Evolutionary conservation across 2,113 vertebrate species (phyloP).

Genomic region (Esox niger): DNA sequence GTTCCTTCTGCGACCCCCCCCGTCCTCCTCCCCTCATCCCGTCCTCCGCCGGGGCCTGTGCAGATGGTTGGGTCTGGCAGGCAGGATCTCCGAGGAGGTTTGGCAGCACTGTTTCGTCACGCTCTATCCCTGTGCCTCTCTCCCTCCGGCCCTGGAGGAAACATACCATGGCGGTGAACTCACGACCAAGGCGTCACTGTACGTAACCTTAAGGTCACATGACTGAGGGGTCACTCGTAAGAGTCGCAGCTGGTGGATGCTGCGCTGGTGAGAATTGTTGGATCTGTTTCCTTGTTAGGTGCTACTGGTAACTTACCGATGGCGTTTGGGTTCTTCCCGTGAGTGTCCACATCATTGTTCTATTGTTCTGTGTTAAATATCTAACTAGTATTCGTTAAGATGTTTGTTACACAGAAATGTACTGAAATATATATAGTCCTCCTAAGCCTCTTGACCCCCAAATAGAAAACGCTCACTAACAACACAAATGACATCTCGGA

Average conservation of each 20-base stretch:
- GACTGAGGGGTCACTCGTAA: conserved; percentile 9
- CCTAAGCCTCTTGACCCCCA: no score
- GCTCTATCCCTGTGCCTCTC: conserved; percentile 29
- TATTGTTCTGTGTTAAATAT: background rate
- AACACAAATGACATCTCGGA: no score
- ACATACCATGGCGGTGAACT: conserved; percentile 60
- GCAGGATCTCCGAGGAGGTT: conserved; percentile 64
- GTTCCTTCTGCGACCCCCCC: conserved; percentile 17
- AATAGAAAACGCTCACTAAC: no score
- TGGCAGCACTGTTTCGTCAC: conserved; percentile 42
- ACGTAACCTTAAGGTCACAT: background rate
- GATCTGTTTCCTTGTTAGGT: conserved; percentile 20
- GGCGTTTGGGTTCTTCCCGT: background rate
- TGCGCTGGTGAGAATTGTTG: conserved; percentile 32
- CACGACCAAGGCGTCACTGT: conserved; percentile 28
- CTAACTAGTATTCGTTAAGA: background rate
- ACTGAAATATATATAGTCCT: no score
- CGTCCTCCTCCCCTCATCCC: conserved; percentile 46
- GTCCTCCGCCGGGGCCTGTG: conserved; percentile 65
- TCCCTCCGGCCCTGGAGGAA: conserved; percentile 44
- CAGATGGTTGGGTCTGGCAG: conserved; percentile 62
- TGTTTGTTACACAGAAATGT: no score
- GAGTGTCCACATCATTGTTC: background rate
- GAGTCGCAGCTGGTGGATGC: conserved; percentile 46
- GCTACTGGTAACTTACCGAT: background rate